Percentiles rank a stretch among this genome's conserved stretches.
Conservation (phyloP, 2,888 invertebrate genomes). For the Tigriopus californicus region DNA sequence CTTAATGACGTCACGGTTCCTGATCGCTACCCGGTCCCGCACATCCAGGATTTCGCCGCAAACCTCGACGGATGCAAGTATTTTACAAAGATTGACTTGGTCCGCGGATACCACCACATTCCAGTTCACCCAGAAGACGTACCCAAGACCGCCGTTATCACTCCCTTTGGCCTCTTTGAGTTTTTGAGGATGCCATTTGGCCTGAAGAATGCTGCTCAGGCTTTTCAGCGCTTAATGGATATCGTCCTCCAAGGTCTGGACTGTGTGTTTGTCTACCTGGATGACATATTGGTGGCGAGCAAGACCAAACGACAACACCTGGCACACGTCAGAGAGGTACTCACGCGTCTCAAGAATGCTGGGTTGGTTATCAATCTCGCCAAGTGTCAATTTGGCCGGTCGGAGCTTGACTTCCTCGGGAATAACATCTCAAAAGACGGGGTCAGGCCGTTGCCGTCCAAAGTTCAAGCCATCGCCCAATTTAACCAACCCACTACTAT, state of each 20-base stretch:
- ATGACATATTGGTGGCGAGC: constrained; percentile 23
- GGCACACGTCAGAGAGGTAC: neutral
- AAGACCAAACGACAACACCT: neutral
- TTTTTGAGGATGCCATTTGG: constrained; percentile 26
- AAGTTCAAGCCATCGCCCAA: constrained; percentile 15
- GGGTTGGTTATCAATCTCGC: neutral
- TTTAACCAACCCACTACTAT: constrained; percentile 15
- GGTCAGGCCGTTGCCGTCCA: constrained; percentile 9
- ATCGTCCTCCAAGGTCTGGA: constrained; percentile 21
- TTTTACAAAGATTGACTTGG: constrained; percentile 21
- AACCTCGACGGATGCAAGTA: constrained; percentile 16
- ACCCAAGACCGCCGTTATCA: constrained; percentile 26
- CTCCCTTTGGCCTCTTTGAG: constrained; percentile 26
- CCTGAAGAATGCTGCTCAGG: constrained; percentile 27
- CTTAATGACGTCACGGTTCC: constrained; percentile 24
- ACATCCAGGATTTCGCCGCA: constrained; percentile 24
- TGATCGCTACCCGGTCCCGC: constrained; percentile 26
- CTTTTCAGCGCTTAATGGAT: constrained; percentile 26
- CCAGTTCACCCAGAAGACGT: constrained; percentile 25
- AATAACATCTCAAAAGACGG: constrained; percentile 16
- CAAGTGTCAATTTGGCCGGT: neutral
- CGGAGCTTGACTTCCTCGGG: constrained; percentile 5
- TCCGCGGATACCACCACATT: constrained; percentile 26
- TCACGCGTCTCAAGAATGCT: neutral
- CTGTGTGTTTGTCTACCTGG: constrained; percentile 24